phyloP scores from a whole-genome alignment of 2,888 invertebrate species.

The Drosophila borborema region DNA sequence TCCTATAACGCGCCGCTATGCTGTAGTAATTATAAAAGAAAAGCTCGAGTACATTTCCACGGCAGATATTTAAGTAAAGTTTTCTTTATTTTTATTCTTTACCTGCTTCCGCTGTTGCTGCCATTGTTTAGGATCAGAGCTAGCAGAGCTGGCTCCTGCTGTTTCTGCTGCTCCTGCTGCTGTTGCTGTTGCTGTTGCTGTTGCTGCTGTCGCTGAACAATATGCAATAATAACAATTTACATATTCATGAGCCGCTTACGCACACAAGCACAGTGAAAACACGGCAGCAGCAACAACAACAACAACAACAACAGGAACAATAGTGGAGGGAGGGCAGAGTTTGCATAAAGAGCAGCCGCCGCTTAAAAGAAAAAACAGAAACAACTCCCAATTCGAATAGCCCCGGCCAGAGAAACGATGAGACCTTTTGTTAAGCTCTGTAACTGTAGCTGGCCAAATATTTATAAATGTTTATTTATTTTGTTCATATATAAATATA shows the following conservation, averaged over 20 bases:
- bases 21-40: conserved; percentile 33
- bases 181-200: conserved; percentile 11
- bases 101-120: conserved; percentile 40
- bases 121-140: conserved; percentile 37
- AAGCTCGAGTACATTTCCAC: conserved; percentile 22
- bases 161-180: conserved; percentile 23
- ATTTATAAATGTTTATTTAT: conserved; percentile 74
- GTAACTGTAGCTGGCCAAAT: conserved; percentile 76
- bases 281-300: conserved; percentile 18
- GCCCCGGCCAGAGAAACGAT: not conserved
- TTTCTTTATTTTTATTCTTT: conserved; percentile 26
- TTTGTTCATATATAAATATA: conserved; percentile 58
- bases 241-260: conserved; percentile 76
- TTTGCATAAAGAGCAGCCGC: conserved; percentile 75
- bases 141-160: conserved; percentile 9
- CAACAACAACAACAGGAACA: conserved; percentile 28
- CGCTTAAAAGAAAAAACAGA: conserved; percentile 61
- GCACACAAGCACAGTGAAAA: conserved; percentile 61
- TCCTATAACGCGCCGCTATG: conserved; percentile 23
- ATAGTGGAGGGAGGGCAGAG: conserved; percentile 36
- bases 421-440: conserved; percentile 66
- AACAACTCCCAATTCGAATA: conserved; percentile 34
- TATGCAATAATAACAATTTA: conserved; percentile 81
- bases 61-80: conserved; percentile 33
- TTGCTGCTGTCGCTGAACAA: conserved; percentile 65